A percentile compares a stretch with the other conserved stretches of the same genome.
phyloP scores from a whole-genome alignment of 2,888 invertebrate species.

The Tenthredo livida region DNA sequence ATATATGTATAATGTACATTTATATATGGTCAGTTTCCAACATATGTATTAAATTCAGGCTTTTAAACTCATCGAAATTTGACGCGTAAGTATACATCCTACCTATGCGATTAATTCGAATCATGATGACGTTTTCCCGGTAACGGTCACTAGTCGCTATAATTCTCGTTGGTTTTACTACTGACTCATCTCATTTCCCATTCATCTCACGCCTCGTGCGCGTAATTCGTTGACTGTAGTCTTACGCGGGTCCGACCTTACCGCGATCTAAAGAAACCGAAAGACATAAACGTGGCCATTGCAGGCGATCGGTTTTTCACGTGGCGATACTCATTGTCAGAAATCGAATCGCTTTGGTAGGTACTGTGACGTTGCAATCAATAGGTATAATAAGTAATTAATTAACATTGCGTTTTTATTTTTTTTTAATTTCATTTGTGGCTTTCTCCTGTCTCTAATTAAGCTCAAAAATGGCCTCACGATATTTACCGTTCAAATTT shows the following conservation, averaged over 20 bases:
- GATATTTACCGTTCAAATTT: neutral
- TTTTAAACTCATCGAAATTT: neutral
- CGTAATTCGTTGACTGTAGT: constrained; percentile 18
- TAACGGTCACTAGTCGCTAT: constrained; percentile 43
- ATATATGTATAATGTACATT: neutral
- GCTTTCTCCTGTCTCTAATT: no score
- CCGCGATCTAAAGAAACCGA: neutral
- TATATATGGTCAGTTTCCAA: neutral
- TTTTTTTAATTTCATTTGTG: neutral
- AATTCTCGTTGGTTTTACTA: constrained; percentile 36
- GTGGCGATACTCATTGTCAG: neutral
- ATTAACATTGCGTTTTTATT: neutral
- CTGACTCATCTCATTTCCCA: constrained; percentile 65
- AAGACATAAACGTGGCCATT: constrained; percentile 24
- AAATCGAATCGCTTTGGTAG: neutral
- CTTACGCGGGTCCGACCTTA: neutral
- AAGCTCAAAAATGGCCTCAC: no score
- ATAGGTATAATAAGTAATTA: neutral
- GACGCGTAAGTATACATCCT: neutral
- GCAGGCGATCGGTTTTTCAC: constrained; percentile 13
- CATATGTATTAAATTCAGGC: neutral
- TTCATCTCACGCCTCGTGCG: constrained; percentile 61
- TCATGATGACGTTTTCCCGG: constrained; percentile 28
- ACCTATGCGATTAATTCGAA: neutral
- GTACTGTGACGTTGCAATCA: neutral